Conservation (phyloP, 1,140 invertebrate genomes). For the Pteromalus puparum region DNA sequence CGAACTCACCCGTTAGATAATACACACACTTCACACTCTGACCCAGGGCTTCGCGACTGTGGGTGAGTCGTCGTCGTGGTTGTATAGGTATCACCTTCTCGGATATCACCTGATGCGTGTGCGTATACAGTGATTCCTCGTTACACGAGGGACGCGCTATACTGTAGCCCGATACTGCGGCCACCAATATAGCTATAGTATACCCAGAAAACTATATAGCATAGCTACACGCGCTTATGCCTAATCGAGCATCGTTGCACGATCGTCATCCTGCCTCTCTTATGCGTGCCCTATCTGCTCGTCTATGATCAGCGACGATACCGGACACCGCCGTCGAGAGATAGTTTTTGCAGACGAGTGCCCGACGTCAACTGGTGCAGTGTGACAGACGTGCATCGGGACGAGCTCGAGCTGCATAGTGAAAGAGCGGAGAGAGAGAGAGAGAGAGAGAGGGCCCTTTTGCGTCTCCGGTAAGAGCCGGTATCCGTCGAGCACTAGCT, state of each 20-base stretch:
- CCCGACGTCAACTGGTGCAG: neutral
- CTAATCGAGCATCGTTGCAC: neutral
- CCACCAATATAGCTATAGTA: neutral
- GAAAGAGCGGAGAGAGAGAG: neutral
- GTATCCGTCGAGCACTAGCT: neutral
- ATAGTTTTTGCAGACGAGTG: neutral
- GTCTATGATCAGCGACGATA: neutral
- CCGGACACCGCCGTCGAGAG: neutral
- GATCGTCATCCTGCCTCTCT: neutral
- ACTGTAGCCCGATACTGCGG: neutral
- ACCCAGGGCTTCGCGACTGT: conserved; percentile 15
- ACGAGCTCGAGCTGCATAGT: neutral
- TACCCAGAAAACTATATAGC: neutral
- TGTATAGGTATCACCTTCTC: neutral
- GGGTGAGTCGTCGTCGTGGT: neutral
- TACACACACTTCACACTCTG: neutral
- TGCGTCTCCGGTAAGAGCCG: conserved; percentile 13
- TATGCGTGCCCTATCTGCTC: neutral
- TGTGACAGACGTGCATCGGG: neutral
- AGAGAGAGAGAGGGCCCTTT: neutral
- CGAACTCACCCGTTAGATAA: conserved; percentile 13
- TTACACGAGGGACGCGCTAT: neutral
- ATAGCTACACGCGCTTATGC: neutral
- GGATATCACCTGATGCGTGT: neutral
- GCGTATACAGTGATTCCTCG: neutral